Percentiles rank a stretch among this genome's conserved stretches.
Conservation (phyloP, 2,888 invertebrate species). For the Glomeris marginata region DNA sequence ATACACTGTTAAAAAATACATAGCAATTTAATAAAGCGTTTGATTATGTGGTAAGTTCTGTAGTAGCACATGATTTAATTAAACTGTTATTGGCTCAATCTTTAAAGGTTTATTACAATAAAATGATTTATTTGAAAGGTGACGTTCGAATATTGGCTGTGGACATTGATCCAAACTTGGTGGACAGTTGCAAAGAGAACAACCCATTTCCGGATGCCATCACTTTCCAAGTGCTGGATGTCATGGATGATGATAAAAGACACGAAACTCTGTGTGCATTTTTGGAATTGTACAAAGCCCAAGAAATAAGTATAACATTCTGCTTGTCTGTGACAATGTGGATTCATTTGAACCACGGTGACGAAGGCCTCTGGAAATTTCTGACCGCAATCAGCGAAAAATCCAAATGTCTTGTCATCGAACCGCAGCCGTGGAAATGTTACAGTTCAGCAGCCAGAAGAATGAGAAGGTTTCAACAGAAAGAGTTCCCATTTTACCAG, state of each 20-base stretch:
- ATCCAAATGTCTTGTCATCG: slow-evolving; percentile 48
- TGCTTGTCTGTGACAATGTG: slow-evolving; percentile 80
- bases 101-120: too few relatives aligned
- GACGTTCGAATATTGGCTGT: slow-evolving; percentile 44
- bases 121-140: too few relatives aligned
- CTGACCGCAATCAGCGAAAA: slow-evolving; percentile 40
- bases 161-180: slow-evolving; percentile 56
- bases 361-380: slow-evolving; percentile 49
- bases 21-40: too few relatives aligned
- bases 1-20: too few relatives aligned
- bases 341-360: slow-evolving; percentile 75
- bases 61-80: too few relatives aligned
- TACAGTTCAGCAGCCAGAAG: slow-evolving; percentile 60
- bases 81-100: too few relatives aligned
- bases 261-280: too few relatives aligned
- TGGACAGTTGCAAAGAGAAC: slow-evolving; percentile 46
- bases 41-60: too few relatives aligned
- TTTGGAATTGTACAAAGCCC: too few relatives aligned
- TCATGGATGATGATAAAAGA: slow-evolving; percentile 39
- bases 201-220: slow-evolving; percentile 35
- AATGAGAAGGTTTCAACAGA: slow-evolving; percentile 44
- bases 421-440: slow-evolving; percentile 75
- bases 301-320: slow-evolving; percentile 34
- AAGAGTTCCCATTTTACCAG: slow-evolving; percentile 44
- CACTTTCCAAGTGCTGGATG: slow-evolving; percentile 42